Evolutionary conservation across 2,797 vertebrate species (phyloP).

Genomic region (Telmatherina bonti): DNA sequence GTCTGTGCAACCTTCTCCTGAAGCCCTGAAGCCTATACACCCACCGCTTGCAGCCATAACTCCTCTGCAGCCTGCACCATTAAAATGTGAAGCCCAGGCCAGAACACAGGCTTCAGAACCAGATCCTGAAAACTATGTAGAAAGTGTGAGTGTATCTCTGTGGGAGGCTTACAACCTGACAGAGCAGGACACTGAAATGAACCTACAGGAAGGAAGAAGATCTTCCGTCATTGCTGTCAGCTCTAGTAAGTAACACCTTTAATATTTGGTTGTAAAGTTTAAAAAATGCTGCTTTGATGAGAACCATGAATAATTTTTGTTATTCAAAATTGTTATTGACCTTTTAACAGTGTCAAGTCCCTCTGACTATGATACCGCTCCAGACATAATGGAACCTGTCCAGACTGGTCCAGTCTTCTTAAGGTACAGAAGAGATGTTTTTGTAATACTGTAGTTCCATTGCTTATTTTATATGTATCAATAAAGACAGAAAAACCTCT

Average conservation of each 20-base stretch:
- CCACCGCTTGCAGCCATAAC: slow-evolving; percentile 72
- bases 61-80: slow-evolving; percentile 82
- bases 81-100: slow-evolving; percentile 28
- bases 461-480: not conserved
- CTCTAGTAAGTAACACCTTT: slow-evolving; percentile 68
- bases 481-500: slow-evolving; percentile 5
- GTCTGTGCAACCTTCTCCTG: slow-evolving; percentile 72
- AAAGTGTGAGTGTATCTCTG: slow-evolving; percentile 70
- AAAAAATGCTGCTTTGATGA: not conserved
- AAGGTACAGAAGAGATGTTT: slow-evolving; percentile 47
- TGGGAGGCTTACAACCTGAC: slow-evolving; percentile 81
- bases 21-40: slow-evolving; percentile 48
- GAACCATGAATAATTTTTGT: not conserved
- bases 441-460: not conserved
- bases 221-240: slow-evolving; percentile 71
- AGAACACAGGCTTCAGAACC: slow-evolving; percentile 57
- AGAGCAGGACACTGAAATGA: slow-evolving; percentile 55
- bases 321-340: not conserved
- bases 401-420: slow-evolving; percentile 81
- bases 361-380: slow-evolving; percentile 95
- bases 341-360: slow-evolving; percentile 88
- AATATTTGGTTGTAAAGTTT: not conserved
- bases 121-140: slow-evolving; percentile 59
- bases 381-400: slow-evolving; percentile 87
- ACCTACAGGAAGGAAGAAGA: slow-evolving; percentile 60